phyloP scores from a whole-genome alignment of 2,113 vertebrate genomes.

The Pseudopipra pipra region DNA sequence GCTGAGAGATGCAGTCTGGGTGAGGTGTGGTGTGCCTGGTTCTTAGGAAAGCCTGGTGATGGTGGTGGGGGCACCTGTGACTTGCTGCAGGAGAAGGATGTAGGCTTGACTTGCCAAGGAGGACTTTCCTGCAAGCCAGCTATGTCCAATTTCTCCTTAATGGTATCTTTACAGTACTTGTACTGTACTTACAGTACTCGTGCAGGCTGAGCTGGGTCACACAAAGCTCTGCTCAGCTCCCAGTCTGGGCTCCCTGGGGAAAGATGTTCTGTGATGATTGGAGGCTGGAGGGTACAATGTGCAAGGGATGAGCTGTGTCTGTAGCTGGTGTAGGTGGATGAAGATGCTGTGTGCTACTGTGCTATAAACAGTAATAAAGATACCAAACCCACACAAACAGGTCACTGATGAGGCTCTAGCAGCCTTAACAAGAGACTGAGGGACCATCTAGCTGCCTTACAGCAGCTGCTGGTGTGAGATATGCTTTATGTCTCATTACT shows the following conservation, averaged over 20 bases:
- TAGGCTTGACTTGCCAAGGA: neutral
- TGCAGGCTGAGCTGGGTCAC: neutral
- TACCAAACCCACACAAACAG: neutral
- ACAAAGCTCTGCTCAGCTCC: neutral
- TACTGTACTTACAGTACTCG: neutral
- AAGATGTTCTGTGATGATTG: neutral
- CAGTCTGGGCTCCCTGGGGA: neutral
- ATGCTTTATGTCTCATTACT: neutral
- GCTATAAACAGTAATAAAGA: neutral
- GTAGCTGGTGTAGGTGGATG: neutral
- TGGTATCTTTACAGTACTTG: neutral
- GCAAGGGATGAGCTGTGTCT: neutral
- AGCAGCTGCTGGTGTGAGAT: neutral
- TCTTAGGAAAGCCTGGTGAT: neutral
- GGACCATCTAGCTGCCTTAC: neutral
- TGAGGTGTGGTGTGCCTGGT: neutral
- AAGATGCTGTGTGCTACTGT: neutral
- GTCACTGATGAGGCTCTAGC: neutral
- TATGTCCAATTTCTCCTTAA: neutral
- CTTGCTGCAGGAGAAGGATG: neutral
- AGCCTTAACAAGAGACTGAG: neutral
- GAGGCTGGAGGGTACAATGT: neutral
- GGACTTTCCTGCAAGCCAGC: neutral
- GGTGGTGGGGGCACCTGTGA: neutral
- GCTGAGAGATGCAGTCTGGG: neutral